These are phyloP conservation scores for Oscheius myriophilus DNA, from an alignment of 2,888 invertebrate species.

Conservation along the genomic window DNA sequence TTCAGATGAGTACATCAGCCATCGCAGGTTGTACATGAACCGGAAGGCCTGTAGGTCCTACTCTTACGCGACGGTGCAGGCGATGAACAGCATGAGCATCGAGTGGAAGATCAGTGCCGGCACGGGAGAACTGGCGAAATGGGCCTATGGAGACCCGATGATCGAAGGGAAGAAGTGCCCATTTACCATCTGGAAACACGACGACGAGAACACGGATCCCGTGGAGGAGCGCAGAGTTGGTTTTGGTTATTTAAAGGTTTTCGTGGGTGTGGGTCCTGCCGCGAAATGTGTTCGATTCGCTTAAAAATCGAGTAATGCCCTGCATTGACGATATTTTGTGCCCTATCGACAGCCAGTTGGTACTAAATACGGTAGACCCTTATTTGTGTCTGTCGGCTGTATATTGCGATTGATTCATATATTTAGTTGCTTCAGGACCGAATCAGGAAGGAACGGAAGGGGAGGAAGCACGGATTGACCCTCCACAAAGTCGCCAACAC, in stretches of 20 bases:
- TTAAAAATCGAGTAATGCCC: too few relatives aligned
- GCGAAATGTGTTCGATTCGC: too few relatives aligned
- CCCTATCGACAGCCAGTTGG: too few relatives aligned
- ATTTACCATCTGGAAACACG: constrained; percentile 9
- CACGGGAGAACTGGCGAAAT: background rate
- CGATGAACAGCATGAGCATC: constrained; percentile 9
- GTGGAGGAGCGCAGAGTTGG: too few relatives aligned
- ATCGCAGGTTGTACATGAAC: constrained; percentile 15
- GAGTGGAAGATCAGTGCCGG: constrained; percentile 5
- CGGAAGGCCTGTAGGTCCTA: constrained; percentile 5
- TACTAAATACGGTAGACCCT: too few relatives aligned
- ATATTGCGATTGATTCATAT: too few relatives aligned
- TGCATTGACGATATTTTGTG: too few relatives aligned
- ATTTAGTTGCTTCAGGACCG: too few relatives aligned
- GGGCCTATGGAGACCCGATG: constrained; percentile 9
- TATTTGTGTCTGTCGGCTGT: too few relatives aligned
- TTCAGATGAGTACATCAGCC: constrained; percentile 19
- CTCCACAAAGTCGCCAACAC: background rate
- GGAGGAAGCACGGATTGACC: too few relatives aligned
- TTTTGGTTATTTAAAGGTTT: too few relatives aligned
- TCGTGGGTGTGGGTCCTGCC: too few relatives aligned
- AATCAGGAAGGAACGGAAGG: background rate
- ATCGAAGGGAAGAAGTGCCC: background rate
- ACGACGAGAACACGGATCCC: background rate
- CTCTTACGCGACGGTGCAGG: constrained; percentile 9